A percentile compares a stretch with the other conserved stretches of the same genome.
Conservation (phyloP, 2,113 vertebrate genomes). For the Prunella himalayana region DNA sequence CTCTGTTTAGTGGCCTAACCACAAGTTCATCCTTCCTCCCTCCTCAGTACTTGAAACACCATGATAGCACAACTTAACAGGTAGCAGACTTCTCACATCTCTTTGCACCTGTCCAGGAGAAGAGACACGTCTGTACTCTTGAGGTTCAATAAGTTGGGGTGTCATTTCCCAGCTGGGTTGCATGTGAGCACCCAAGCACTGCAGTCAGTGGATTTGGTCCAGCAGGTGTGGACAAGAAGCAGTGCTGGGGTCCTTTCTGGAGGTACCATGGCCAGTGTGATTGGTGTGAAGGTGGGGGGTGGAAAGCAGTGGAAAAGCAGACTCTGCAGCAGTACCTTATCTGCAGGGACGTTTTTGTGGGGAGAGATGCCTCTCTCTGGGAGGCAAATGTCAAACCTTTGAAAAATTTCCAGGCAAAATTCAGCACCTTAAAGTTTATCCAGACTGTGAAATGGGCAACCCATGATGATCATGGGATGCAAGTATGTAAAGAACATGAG, state of each 20-base stretch:
- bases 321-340: neutral
- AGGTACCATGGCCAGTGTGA: neutral
- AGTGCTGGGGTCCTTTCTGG: neutral
- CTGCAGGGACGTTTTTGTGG: neutral
- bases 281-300: neutral
- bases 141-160: neutral
- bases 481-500: neutral
- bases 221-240: neutral
- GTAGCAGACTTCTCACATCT: neutral
- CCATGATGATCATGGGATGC: neutral
- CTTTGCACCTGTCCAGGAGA: neutral
- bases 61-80: neutral
- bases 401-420: neutral
- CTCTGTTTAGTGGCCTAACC: neutral
- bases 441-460: neutral
- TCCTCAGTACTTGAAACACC: neutral
- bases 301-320: neutral
- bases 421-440: neutral
- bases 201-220: neutral
- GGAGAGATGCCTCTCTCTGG: neutral
- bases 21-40: neutral
- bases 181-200: accelerated
- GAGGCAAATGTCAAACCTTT: neutral
- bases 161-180: neutral
- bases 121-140: neutral